These are phyloP conservation scores for Nycteola revayana DNA, from an alignment of 2,888 invertebrate genomes.

Conservation along the genomic window DNA sequence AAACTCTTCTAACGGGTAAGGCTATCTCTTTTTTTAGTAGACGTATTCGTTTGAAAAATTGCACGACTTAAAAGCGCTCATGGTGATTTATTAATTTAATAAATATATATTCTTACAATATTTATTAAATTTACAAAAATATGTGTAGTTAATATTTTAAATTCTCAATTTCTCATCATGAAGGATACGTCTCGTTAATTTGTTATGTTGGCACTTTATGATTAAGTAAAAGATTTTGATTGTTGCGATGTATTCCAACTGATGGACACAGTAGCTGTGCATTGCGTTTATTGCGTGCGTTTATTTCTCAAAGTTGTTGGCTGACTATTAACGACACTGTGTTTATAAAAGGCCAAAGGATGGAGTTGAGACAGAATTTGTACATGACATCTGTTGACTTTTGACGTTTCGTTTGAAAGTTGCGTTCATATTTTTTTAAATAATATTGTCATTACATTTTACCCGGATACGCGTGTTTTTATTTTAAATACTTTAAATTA, in stretches of 20 bases:
- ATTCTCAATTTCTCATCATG: too few species aligned
- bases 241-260: conserved; percentile 20
- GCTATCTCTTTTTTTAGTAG: conserved; percentile 44
- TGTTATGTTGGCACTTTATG: conserved; percentile 38
- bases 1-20: conserved; percentile 50
- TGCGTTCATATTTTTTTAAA: conserved; percentile 23
- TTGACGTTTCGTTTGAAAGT: conserved; percentile 36
- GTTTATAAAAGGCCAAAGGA: conserved; percentile 3
- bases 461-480: too few species aligned
- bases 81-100: conserved; percentile 7
- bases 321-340: conserved; percentile 17
- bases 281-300: conserved; percentile 15
- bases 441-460: too few species aligned
- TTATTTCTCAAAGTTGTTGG: conserved; percentile 4
- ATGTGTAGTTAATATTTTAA: too few species aligned
- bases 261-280: too few species aligned
- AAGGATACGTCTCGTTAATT: conserved; percentile 30
- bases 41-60: conserved; percentile 15
- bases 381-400: conserved; percentile 31
- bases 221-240: conserved; percentile 24
- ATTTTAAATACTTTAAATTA: too few species aligned
- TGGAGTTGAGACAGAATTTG: conserved; percentile 22
- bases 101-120: conserved; percentile 6
- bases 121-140: too few species aligned
- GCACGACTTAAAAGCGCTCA: conserved; percentile 6